These are phyloP conservation scores for Trogon melanurus DNA, from an alignment of 2,113 vertebrate genomes.

Conservation along the genomic window DNA sequence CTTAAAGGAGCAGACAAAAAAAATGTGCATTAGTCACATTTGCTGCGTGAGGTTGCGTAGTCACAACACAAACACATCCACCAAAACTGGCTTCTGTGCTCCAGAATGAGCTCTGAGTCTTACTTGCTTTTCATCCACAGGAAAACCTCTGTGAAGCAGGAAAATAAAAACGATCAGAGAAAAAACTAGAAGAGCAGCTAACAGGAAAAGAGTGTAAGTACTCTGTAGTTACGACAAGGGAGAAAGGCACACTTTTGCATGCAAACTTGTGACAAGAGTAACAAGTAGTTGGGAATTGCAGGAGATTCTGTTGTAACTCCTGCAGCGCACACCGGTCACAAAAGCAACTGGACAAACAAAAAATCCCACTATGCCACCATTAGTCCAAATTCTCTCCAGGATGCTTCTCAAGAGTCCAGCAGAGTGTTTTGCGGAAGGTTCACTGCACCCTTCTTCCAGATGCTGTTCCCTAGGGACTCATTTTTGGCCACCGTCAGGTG, in stretches of 20 bases:
- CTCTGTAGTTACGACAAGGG: not conserved
- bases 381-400: not conserved
- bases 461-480: not conserved
- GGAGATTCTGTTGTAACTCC: not conserved
- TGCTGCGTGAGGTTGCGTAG: conserved; percentile 32
- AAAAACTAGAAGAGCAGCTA: not conserved
- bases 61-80: not conserved
- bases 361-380: not conserved
- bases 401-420: not conserved
- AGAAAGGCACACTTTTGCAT: not conserved
- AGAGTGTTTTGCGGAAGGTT: not conserved
- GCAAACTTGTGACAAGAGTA: not conserved
- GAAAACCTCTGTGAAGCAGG: not conserved
- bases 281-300: not conserved
- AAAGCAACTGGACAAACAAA: not conserved
- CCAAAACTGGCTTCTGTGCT: not conserved
- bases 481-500: not conserved
- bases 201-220: not conserved
- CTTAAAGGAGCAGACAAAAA: conserved; percentile 79
- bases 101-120: not conserved
- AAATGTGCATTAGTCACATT: conserved; percentile 60
- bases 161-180: not conserved
- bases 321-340: not conserved
- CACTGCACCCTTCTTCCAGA: not conserved
- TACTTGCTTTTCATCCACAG: not conserved